A percentile compares a stretch with the other conserved stretches of the same genome.
These are phyloP conservation scores for Melanerpes formicivorus DNA, from an alignment of 2,113 vertebrate species.

Conservation along the genomic window DNA sequence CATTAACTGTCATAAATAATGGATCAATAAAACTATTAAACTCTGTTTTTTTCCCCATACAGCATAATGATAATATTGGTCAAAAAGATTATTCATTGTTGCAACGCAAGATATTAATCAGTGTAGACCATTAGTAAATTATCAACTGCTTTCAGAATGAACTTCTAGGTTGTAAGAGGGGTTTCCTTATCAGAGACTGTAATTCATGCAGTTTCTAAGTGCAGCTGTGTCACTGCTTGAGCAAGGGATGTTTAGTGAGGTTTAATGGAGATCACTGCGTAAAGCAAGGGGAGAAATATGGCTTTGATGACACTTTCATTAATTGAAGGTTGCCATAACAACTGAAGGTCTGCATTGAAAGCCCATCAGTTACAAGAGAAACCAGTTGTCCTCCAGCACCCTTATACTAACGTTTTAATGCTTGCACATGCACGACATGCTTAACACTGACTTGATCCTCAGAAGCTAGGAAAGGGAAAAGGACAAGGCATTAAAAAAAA, in stretches of 20 bases:
- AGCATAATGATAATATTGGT: neutral
- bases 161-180: neutral
- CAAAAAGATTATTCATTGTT: neutral
- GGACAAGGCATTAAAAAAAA: slow-evolving; percentile 19
- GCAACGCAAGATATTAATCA: neutral
- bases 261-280: slow-evolving; percentile 27
- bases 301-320: slow-evolving; percentile 65
- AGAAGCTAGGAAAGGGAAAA: slow-evolving; percentile 22
- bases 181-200: neutral
- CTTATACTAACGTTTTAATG: slow-evolving; percentile 40
- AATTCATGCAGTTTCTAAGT: neutral
- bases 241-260: slow-evolving; percentile 11
- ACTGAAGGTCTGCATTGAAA: slow-evolving; percentile 52
- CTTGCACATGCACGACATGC: neutral
- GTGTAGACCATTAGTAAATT: neutral
- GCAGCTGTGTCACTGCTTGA: neutral
- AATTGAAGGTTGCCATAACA: slow-evolving; percentile 73
- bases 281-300: slow-evolving; percentile 38
- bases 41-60: neutral
- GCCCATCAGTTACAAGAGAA: slow-evolving; percentile 25
- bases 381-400: slow-evolving; percentile 23
- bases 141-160: neutral
- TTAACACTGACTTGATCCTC: neutral
- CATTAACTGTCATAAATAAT: neutral
- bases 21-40: neutral